Percentiles rank a stretch among this genome's conserved stretches.
Conservation (phyloP, 2,113 vertebrate genomes). For the Proterorhinus semilunaris region DNA sequence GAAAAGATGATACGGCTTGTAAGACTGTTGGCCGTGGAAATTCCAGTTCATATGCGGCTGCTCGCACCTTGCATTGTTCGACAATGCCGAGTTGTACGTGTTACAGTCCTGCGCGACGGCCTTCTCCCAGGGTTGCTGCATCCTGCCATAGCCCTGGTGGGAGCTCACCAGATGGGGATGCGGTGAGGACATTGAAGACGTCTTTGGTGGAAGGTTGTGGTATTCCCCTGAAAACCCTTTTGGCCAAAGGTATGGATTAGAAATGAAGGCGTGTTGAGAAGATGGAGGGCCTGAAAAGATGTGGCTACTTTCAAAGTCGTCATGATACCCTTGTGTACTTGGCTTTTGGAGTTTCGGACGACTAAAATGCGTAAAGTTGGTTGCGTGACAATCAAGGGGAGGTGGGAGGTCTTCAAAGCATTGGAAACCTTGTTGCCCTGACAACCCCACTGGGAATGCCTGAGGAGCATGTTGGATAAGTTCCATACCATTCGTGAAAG, state of each 20-base stretch:
- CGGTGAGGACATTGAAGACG: slow-evolving; percentile 53
- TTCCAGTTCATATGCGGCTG: slow-evolving; percentile 81
- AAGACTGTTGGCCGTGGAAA: slow-evolving; percentile 77
- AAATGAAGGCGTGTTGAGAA: slow-evolving; percentile 72
- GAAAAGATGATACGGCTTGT: slow-evolving; percentile 85
- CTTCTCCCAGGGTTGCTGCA: slow-evolving; percentile 75
- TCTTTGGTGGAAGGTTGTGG: slow-evolving; percentile 51
- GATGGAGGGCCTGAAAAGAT: slow-evolving; percentile 78
- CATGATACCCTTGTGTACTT: slow-evolving; percentile 73
- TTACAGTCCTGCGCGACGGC: slow-evolving; percentile 79
- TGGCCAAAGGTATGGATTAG: slow-evolving; percentile 75
- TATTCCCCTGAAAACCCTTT: slow-evolving; percentile 79
- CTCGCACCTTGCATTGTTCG: slow-evolving; percentile 66
- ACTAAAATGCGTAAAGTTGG: slow-evolving; percentile 54
- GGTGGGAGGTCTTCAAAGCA: slow-evolving; percentile 61
- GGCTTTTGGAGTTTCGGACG: slow-evolving; percentile 68
- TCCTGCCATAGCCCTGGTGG: slow-evolving; percentile 71
- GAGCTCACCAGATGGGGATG: slow-evolving; percentile 68
- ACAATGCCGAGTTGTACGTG: slow-evolving; percentile 80
- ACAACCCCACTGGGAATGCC: background rate
- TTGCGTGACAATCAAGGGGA: slow-evolving; percentile 71
- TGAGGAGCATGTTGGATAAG: slow-evolving; percentile 1
- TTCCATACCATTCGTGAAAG: background rate
- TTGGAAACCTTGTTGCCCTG: background rate
- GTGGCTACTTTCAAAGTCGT: slow-evolving; percentile 61